phyloP scores from a whole-genome alignment of 2,888 invertebrate species.

The Blastobasis lacticolella region DNA sequence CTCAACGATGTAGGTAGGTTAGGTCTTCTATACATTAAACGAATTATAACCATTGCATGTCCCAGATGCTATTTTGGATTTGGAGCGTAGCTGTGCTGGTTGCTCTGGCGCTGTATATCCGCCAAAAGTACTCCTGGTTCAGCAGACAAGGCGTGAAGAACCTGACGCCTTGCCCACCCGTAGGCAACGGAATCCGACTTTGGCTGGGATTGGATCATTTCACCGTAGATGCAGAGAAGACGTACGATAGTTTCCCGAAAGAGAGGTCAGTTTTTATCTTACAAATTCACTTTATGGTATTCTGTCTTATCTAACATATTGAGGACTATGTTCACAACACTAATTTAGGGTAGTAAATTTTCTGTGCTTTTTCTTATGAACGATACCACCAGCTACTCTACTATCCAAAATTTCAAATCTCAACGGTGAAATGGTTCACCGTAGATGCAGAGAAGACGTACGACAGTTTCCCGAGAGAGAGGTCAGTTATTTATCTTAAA shows the following conservation, averaged over 20 bases:
- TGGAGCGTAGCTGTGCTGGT: constrained; percentile 28
- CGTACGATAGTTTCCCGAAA: constrained; percentile 32
- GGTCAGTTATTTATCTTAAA: constrained; percentile 6
- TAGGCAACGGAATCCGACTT: constrained; percentile 34
- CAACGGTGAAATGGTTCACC: constrained; percentile 58
- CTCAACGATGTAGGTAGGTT: too few relatives aligned
- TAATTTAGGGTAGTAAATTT: constrained; percentile 58
- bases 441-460: too few relatives aligned
- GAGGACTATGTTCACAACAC: constrained; percentile 49
- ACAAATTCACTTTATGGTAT: constrained; percentile 33
- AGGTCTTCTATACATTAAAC: too few relatives aligned
- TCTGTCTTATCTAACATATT: constrained; percentile 29
- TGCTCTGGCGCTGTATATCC: constrained; percentile 24
- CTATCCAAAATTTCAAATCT: constrained; percentile 73
- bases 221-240: constrained; percentile 15
- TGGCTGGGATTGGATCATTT: constrained; percentile 22
- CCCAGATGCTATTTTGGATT: constrained; percentile 11
- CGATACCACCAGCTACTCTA: constrained; percentile 62
- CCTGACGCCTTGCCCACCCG: constrained; percentile 24
- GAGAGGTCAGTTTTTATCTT: constrained; percentile 28
- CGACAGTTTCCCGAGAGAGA: constrained; percentile 41
- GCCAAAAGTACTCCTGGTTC: constrained; percentile 29
- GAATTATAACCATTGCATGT: too few relatives aligned
- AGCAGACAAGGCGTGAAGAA: constrained; percentile 30
- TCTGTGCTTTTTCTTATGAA: too few relatives aligned